These are phyloP conservation scores for Tetranychus truncatus DNA, from an alignment of 2,888 invertebrate species.

Conservation along the genomic window DNA sequence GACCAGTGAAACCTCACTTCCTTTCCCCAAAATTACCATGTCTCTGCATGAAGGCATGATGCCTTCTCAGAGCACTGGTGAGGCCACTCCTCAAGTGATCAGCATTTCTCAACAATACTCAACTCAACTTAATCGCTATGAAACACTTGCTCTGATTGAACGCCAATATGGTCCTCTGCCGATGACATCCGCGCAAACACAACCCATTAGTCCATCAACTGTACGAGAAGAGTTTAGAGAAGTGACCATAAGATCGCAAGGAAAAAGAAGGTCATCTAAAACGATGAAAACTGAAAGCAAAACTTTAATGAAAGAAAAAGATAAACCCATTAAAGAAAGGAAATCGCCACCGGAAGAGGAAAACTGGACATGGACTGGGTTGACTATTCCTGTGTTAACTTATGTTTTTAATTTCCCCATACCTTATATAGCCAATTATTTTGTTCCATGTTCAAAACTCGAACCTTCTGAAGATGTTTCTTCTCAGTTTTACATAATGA, in stretches of 20 bases:
- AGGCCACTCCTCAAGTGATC: not conserved
- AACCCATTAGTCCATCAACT: not conserved
- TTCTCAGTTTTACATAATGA: not conserved
- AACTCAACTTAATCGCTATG: not conserved
- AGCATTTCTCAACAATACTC: not conserved
- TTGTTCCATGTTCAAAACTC: not conserved
- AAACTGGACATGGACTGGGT: not conserved
- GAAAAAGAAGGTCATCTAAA: not conserved
- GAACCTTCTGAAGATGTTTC: not conserved
- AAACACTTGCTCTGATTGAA: slow-evolving; percentile 4
- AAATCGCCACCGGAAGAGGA: not conserved
- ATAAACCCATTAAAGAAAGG: not conserved
- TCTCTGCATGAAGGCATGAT: not conserved
- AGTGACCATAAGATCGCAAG: not conserved
- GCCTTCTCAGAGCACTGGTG: not conserved
- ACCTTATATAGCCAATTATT: not conserved
- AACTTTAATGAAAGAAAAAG: not conserved
- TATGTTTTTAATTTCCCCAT: not conserved
- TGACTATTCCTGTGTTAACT: not conserved
- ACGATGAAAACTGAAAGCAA: not conserved
- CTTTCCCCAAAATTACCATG: not conserved
- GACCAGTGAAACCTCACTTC: not conserved
- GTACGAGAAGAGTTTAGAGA: not conserved
- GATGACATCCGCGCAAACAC: not conserved
- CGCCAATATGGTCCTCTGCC: not conserved